phyloP scores from a whole-genome alignment of 2,888 invertebrate species.

The Myopa testacea region DNA sequence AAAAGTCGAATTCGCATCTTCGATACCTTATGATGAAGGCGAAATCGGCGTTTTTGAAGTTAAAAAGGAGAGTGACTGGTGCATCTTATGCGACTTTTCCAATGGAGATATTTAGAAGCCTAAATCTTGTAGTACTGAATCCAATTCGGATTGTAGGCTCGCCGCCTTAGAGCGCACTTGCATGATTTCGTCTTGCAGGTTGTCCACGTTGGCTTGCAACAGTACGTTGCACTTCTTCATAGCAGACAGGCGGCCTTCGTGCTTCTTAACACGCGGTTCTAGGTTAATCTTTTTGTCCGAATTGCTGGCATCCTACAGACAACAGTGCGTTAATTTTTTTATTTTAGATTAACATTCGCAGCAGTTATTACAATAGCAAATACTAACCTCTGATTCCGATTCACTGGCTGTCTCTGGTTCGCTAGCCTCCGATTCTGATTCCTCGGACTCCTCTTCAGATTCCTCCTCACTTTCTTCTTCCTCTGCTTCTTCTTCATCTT shows the following conservation, averaged over 20 bases:
- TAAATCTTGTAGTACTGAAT: conserved; percentile 86
- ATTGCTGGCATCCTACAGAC: conserved; percentile 73
- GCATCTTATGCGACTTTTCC: not conserved
- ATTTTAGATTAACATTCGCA: not conserved
- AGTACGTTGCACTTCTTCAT: conserved; percentile 90
- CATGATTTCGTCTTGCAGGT: conserved; percentile 85
- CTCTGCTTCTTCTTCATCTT: conserved; percentile 68
- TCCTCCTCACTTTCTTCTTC: conserved; percentile 61
- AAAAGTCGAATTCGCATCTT: not conserved
- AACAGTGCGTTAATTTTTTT: not conserved
- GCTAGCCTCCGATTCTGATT: conserved; percentile 75
- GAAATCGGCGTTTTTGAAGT: too few relatives aligned
- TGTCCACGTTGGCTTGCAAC: conserved; percentile 87
- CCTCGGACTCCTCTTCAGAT: conserved; percentile 70
- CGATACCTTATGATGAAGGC: too few relatives aligned
- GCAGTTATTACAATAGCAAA: not conserved
- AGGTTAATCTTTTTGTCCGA: conserved; percentile 78
- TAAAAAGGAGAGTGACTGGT: not conserved
- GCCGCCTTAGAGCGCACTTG: conserved; percentile 85
- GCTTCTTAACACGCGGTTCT: conserved; percentile 76
- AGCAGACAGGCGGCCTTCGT: conserved; percentile 82
- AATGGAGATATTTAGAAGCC: conserved; percentile 72
- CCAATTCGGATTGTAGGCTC: conserved; percentile 83
- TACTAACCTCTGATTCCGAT: conserved; percentile 75
- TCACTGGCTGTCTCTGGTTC: conserved; percentile 68